Evolutionary conservation across 2,113 vertebrate species (phyloP).

Genomic region (Psittacula cyanocephala): DNA sequence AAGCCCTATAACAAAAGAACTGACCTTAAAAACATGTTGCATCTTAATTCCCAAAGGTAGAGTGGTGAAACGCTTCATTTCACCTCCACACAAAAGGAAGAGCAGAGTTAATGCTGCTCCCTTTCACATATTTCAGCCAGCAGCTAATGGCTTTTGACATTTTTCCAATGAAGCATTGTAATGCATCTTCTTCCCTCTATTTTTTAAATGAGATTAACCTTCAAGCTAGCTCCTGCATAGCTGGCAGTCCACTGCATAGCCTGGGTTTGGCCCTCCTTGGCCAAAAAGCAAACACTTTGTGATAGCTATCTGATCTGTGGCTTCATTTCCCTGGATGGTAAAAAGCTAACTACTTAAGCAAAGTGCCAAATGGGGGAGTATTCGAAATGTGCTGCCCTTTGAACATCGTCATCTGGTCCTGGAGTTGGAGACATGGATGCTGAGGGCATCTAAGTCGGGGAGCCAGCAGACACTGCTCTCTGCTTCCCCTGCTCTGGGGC

Average conservation of each 20-base stretch:
- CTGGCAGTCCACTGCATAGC: background rate
- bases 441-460: rapidly evolving
- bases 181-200: background rate
- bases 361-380: background rate
- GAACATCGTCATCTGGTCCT: background rate
- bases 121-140: constrained; percentile 18
- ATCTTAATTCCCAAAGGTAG: constrained; percentile 4
- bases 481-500: background rate
- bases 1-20: background rate
- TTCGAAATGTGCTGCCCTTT: background rate
- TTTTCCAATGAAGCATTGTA: constrained; percentile 37
- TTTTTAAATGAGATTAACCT: constrained; percentile 20
- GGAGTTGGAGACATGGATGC: background rate
- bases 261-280: background rate
- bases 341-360: background rate
- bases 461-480: background rate
- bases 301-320: rapidly evolving
- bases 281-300: background rate
- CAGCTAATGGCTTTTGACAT: constrained; percentile 41
- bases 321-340: background rate
- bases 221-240: background rate
- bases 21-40: constrained; percentile 26
- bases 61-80: background rate
- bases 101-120: background rate
- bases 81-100: background rate